Base-by-base conservation (phyloP, 2,888 invertebrate genomes). In the Graphium colonna region DNA sequence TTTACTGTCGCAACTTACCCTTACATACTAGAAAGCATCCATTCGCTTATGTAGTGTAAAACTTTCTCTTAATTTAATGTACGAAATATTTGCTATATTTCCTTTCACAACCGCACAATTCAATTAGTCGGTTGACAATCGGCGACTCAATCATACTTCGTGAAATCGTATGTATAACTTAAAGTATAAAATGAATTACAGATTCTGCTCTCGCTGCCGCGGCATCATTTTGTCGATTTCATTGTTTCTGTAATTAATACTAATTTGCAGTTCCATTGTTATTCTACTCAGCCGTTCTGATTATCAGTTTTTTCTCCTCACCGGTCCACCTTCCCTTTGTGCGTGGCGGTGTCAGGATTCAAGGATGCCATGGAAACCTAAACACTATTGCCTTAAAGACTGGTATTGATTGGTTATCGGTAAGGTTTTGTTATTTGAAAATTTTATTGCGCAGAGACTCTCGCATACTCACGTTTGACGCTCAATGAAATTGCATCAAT, bases 401-500 rank as follows among this genome's bases (percentile, higher is more conserved):
- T 84, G 73, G 77, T 65, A 59, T 57, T 63, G 69, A 58, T 45
- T 44, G 44, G 39, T 44, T 33, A 57, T 56, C 56, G 54, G 66
- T 67, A 62, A 62, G 60, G 59, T 70, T 69, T 68, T 65, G 60
- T 71, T 62, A 54, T 57, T 60, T 61, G 66, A 65, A 69, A 75
- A 75, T 71, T 71, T 60, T 59, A 65, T 79, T 72, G 73, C 69
- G 69, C 71, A 76, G 72, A 73, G 70, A 67, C 70, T 61, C 60
- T 75, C 87, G 83, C 82, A 78, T 79, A 75, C 79, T 86, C 88
- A 88, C 88, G 88, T 88, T 80, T 86, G 71, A 70, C 78, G 68
- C 76, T 87, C 84, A 84, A 83, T 85, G 83, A 84, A 84, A 87
- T 83, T 82, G 82, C 82, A 77, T 79, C 82, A 79, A 80, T 84